Percentiles rank a stretch among this genome's conserved stretches.
Evolutionary conservation across 2,797 vertebrate species (phyloP).

Genomic region (Erethizon dorsatum): DNA sequence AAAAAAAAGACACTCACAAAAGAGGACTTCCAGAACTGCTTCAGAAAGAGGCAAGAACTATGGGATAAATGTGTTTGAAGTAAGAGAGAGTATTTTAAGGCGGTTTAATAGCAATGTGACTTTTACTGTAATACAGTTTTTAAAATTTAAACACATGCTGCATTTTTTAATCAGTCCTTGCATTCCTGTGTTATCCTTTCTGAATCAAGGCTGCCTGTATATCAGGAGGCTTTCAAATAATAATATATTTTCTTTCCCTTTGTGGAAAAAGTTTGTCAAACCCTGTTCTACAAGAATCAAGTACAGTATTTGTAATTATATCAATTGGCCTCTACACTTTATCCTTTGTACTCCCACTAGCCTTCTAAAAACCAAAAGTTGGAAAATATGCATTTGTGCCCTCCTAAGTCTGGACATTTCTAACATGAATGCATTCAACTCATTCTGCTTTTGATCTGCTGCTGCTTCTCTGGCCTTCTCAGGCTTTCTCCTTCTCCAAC

Average conservation of each 20-base stretch:
- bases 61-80: not conserved
- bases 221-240: constrained; percentile 2
- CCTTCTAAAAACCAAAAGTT: not conserved
- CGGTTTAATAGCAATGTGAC: not conserved
- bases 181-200: not conserved
- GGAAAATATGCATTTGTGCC: not conserved
- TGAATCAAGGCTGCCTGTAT: not conserved
- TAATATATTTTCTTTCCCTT: not conserved
- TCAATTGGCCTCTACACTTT: not conserved
- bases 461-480: not conserved
- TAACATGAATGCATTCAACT: not conserved
- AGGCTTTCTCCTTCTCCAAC: not conserved
- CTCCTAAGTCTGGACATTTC: not conserved
- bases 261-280: not conserved
- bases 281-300: not conserved
- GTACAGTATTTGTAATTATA: not conserved
- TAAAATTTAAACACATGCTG: not conserved
- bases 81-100: not conserved
- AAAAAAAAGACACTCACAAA: not conserved
- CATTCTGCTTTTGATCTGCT: not conserved
- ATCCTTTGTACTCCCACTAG: not conserved
- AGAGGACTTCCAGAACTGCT: not conserved
- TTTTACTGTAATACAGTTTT: not conserved
- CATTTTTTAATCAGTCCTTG: not conserved
- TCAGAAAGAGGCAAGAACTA: not conserved